Evolutionary conservation across 2,888 invertebrate species (phyloP).

Genomic region (Brassicogethes aeneus): DNA sequence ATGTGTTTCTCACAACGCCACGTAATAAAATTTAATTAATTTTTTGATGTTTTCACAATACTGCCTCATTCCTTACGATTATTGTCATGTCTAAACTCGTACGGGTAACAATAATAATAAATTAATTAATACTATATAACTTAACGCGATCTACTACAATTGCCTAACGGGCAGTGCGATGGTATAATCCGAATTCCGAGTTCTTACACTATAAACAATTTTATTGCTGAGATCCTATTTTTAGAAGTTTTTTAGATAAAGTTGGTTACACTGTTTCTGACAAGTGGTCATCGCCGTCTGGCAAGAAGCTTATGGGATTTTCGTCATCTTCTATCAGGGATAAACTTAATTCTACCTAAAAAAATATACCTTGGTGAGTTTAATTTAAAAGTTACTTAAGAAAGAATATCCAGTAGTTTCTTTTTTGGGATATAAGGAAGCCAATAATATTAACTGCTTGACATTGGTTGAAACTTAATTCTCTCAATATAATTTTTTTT

Average conservation of each 20-base stretch:
- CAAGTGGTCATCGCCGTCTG: not conserved
- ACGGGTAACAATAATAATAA: constrained; percentile 28
- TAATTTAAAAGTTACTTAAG: too few relatives aligned
- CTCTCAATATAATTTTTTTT: not conserved
- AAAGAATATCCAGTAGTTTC: too few relatives aligned
- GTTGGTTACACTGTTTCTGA: not conserved
- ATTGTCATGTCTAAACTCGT: constrained; percentile 36
- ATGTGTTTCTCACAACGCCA: not conserved
- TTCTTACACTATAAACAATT: not conserved
- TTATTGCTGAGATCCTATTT: not conserved
- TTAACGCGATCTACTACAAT: too few relatives aligned
- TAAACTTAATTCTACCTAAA: not conserved
- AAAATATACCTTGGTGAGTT: not conserved
- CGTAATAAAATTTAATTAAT: too few relatives aligned
- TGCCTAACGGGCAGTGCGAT: too few relatives aligned
- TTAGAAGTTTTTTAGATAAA: not conserved
- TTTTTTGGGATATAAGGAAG: too few relatives aligned
- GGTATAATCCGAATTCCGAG: too few relatives aligned
- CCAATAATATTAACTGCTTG: too few relatives aligned
- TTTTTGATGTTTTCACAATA: too few relatives aligned
- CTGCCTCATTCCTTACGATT: constrained; percentile 36
- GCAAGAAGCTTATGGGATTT: not conserved
- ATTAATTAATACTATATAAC: constrained; percentile 17
- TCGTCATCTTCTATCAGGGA: not conserved
- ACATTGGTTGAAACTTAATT: too few relatives aligned